A percentile compares a stretch with the other conserved stretches of the same genome.
Conservation (phyloP, 2,113 vertebrate genomes). For the Corydoras sp. region DNA sequence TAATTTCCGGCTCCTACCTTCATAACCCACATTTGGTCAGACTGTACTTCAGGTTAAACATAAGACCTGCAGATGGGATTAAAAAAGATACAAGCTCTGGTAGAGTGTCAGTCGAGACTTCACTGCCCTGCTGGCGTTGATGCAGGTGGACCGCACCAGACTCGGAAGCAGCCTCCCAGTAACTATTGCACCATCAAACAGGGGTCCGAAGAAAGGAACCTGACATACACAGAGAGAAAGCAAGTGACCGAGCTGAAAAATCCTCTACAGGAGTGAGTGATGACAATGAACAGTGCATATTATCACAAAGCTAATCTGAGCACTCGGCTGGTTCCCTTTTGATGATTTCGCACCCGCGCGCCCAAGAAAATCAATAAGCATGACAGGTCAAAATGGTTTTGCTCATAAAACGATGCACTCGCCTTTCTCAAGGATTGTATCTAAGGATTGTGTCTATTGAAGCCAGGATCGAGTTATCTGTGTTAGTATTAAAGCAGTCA, state of each 20-base stretch:
- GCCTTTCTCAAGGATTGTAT: slow-evolving; percentile 26
- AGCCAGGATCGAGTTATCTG: slow-evolving; percentile 33
- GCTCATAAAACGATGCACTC: slow-evolving; percentile 29
- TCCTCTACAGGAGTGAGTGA: background rate
- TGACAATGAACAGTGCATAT: background rate
- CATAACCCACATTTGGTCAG: background rate
- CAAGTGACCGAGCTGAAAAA: background rate
- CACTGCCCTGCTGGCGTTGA: slow-evolving; percentile 96
- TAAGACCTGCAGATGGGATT: background rate
- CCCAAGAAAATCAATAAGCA: slow-evolving; percentile 30
- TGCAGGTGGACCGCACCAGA: slow-evolving; percentile 90
- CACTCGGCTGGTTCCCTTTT: slow-evolving; percentile 3
- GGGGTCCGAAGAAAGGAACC: slow-evolving; percentile 95
- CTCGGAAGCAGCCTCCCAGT: slow-evolving; percentile 84
- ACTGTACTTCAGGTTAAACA: background rate
- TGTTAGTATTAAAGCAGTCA: slow-evolving; percentile 16
- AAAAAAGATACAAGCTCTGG: slow-evolving; percentile 99
- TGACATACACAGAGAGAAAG: slow-evolving; percentile 40
- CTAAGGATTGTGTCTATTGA: slow-evolving; percentile 32
- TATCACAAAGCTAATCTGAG: slow-evolving; percentile 1
- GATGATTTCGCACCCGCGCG: slow-evolving; percentile 2
- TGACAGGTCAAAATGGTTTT: slow-evolving; percentile 30
- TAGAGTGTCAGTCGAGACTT: slow-evolving; percentile 94
- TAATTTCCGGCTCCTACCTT: background rate
- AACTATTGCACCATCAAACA: slow-evolving; percentile 92